A percentile compares a stretch with the other conserved stretches of the same genome.
Evolutionary conservation across 2,113 vertebrate species (phyloP).

Genomic region (Ardeotis arabs): DNA sequence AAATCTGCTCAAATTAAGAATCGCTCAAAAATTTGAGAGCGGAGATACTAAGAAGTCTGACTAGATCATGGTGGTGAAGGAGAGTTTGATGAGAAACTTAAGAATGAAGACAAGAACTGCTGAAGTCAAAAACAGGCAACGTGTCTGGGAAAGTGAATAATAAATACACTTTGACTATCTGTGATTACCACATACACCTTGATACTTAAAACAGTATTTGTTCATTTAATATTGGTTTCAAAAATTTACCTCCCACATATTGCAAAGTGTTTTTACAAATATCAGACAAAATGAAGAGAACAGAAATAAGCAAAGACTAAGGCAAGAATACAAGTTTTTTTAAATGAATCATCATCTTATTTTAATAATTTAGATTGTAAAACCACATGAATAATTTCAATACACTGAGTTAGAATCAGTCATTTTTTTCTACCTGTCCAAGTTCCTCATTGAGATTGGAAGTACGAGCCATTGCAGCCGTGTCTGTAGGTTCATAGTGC

Average conservation of each 20-base stretch:
- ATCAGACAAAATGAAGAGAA: neutral
- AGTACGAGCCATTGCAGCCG: slow-evolving; percentile 93
- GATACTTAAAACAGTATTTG: neutral
- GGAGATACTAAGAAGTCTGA: neutral
- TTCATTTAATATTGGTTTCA: neutral
- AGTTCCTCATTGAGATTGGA: slow-evolving; percentile 98
- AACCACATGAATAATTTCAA: neutral
- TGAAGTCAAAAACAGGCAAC: neutral
- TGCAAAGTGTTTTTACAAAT: neutral
- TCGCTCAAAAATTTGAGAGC: neutral
- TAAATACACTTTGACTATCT: neutral
- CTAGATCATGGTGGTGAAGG: neutral
- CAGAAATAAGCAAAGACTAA: neutral
- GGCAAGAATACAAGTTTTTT: neutral
- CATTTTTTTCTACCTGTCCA: slow-evolving; percentile 84
- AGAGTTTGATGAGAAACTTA: neutral
- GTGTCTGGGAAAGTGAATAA: neutral
- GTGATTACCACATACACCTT: neutral
- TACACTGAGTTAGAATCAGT: neutral
- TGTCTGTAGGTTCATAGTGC: slow-evolving; percentile 93
- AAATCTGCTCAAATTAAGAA: neutral
- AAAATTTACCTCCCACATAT: neutral
- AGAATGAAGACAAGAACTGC: neutral
- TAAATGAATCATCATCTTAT: neutral
- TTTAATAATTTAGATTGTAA: neutral